A percentile compares a stretch with the other conserved stretches of the same genome.
Evolutionary conservation across 1,140 invertebrate species (phyloP).

Genomic region (Zaprionus camerounensis): DNA sequence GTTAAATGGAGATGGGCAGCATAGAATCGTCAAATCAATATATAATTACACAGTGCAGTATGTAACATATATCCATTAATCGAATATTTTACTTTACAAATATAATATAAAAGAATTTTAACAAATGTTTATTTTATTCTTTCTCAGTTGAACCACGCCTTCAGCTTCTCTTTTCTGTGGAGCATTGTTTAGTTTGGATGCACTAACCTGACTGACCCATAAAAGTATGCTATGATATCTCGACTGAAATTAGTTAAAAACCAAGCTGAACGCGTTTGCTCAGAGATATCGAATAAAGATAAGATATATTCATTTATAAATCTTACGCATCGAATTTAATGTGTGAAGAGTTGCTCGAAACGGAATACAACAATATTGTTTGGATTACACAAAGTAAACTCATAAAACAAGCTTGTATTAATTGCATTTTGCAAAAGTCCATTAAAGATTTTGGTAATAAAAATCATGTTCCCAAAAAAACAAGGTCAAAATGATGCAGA

Average conservation of each 20-base stretch:
- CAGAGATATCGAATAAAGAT: neutral
- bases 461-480: constrained; percentile 40
- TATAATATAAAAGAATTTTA: too few relatives aligned
- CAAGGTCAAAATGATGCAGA: constrained; percentile 55
- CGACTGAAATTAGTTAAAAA: neutral
- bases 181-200: neutral
- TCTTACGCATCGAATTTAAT: constrained; percentile 1
- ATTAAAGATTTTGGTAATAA: constrained; percentile 52
- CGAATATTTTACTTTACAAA: too few relatives aligned
- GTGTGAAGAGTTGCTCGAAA: neutral
- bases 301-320: constrained; percentile 7
- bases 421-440: constrained; percentile 57
- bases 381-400: constrained; percentile 29
- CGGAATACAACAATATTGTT: constrained; percentile 2
- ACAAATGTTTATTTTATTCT: neutral
- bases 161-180: too few relatives aligned
- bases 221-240: neutral
- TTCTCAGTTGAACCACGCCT: neutral
- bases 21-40: too few relatives aligned
- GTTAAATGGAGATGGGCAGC: too few relatives aligned
- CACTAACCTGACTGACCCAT: neutral
- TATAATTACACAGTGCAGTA: too few relatives aligned
- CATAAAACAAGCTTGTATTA: constrained; percentile 56
- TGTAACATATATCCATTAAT: too few relatives aligned
- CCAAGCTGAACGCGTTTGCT: neutral